phyloP scores from a whole-genome alignment of 1,140 invertebrate genomes.

The Melitaea cinxia region DNA sequence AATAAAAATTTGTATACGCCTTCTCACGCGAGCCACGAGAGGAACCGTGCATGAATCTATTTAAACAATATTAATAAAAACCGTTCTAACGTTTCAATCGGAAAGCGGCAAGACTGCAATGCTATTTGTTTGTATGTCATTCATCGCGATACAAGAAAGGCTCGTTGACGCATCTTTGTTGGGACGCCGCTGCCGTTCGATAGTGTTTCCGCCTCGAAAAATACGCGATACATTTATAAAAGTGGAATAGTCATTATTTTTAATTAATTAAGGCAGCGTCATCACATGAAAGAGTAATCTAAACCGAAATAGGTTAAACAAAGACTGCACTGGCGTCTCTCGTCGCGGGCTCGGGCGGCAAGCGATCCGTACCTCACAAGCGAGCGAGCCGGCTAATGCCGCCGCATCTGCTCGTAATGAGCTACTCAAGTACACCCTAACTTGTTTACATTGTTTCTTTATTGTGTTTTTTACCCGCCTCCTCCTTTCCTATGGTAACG shows the following conservation, averaged over 20 bases:
- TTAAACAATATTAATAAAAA: not conserved
- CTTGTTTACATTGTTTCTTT: slow-evolving; percentile 81
- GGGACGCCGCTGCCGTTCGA: slow-evolving; percentile 20
- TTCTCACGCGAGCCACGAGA: not conserved
- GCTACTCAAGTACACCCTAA: slow-evolving; percentile 79
- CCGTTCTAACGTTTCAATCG: not conserved
- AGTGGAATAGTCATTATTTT: slow-evolving; percentile 58
- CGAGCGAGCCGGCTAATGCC: slow-evolving; percentile 69
- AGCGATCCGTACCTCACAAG: slow-evolving; percentile 58
- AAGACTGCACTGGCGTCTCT: slow-evolving; percentile 52
- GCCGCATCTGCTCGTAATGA: slow-evolving; percentile 77
- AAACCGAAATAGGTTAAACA: slow-evolving; percentile 80
- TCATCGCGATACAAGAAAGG: not conserved
- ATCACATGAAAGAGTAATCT: slow-evolving; percentile 73
- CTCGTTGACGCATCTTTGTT: slow-evolving; percentile 18
- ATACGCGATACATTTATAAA: slow-evolving; percentile 38
- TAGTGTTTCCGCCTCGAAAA: slow-evolving; percentile 34
- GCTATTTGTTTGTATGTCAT: too few species aligned
- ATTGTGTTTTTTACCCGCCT: slow-evolving; percentile 78
- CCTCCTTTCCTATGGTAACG: slow-evolving; percentile 70
- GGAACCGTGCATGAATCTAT: not conserved
- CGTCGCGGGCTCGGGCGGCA: slow-evolving; percentile 46
- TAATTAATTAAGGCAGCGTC: slow-evolving; percentile 70
- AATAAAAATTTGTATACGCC: slow-evolving; percentile 7
- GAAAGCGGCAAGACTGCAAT: not conserved